Base-by-base conservation (phyloP, 1,140 invertebrate genomes). In the Hestina assimilis region DNA sequence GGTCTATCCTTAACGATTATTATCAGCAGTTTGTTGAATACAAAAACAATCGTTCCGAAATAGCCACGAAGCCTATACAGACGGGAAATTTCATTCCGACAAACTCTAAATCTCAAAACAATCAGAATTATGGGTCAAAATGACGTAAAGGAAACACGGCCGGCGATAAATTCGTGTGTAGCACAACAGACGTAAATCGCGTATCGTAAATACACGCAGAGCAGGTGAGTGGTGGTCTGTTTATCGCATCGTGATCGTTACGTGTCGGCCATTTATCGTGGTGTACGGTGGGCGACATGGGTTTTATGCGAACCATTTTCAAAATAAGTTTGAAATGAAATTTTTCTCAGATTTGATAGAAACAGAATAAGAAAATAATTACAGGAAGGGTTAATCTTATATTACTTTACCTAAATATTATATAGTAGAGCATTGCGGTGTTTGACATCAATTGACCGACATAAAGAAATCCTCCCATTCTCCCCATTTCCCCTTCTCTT, bases 231-330 rank as follows among this genome's bases (percentile, higher is more conserved):
- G 26, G 40, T 55, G 52, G 54, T 52, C 19, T 59, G 56, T 59
- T 59, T 59, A 59, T 52, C 48, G 48, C 20, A 38, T 59, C 48
- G 57, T 59, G 57, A 52, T 59, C 57, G 57, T 53, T 59, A 40
- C 50, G 52, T 21, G 14, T 55, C 42, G 14, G 26, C 33, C 41
- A 42, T 55, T 45, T 46, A 63, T 67, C 58, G 59, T 59, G 56
- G 47, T 51, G 23, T 47, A 56, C 53, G 38, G 51, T 52, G 56
- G 41, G 28, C 29, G 20, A 29, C 35, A 1, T 1, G 7, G 23
- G 38, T 52, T 52, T 21, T 4, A 24, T 21, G 9, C 42, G 26
- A 45, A 21, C 9, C 7, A 21, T 23, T 28, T 31, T 31, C 11
- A 12, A 4, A 11, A 12, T 31, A 1, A 31, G 12, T 31, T 12